Evolutionary conservation across 2,113 vertebrate genomes (phyloP), one percentile per base, ranked within the genome.

Genomic region (Laterallus jamaicensis): DNA sequence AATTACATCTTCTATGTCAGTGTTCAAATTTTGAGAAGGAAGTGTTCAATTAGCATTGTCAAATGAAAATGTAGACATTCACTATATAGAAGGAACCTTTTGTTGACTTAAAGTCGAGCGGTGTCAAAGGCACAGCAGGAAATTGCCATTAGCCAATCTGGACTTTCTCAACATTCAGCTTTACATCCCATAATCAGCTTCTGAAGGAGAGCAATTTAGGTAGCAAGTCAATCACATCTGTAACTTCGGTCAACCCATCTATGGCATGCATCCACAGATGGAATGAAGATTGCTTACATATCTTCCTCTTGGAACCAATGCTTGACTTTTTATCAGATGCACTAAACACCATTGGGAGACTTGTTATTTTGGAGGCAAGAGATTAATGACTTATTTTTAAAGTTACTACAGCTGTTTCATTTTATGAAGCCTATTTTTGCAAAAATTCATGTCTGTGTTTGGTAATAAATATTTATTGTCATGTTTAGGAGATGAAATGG

Each of bases 121-220:
- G 88, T 97, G 96, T 97, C 89, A 93, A 86, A 95, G 90, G 88
- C 81, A 96, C 95, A 98, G 90, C 95, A 97, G 97, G 97, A 97
- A 97, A 96, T 90, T 94, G 82, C 91, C 82, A 92, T 74, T 93
- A 95, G 88, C 79, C 78, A 96, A 77, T 97, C 98, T 98, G 97
- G 97, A 97, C 68, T 96, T 97, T 97, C 83, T 98, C 98, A 98
- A 70, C 66, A 86, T 40, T 78, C 71, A 69, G 84, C 74, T 86
- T 76, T 76, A 82, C n/a, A 94, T 90, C 95, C 91, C 81, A 93
- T 83, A 97, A 79, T 93, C 97, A 91, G 50, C 35, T 84, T 91
- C 92, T 95, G 86, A 89, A 92, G 79, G 83, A 93, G 49, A 77
- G 78, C 59, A 94, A 96, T 93, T 82, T 87, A 94, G 59, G 95